Evolutionary conservation across 2,888 invertebrate species (phyloP), one percentile per base, ranked within the genome.

Genomic region (Athrips mouffetella): DNA sequence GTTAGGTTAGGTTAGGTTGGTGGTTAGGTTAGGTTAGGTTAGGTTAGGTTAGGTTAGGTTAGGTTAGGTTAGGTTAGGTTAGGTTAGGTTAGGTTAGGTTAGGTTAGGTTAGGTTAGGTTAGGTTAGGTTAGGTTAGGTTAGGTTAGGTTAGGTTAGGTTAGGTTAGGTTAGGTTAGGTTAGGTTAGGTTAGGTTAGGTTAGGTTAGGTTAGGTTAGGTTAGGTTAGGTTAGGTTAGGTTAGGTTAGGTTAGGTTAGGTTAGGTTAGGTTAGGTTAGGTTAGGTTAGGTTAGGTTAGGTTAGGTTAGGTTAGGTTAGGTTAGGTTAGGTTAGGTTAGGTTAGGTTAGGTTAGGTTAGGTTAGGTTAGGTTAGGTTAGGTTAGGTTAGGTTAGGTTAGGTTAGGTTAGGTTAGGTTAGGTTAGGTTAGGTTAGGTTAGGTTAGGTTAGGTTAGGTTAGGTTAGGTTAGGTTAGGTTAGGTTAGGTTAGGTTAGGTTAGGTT

Each of bases 71-170:
- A 51, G 53, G 55, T 54, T 54, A 54, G 55, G 55, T 58, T 56
- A 53, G 53, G 54, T 54, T 56, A 54, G 54, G 55, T 57, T 56
- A 55, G 54, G 54, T 55, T 51, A 52, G 57, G 54, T 55, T 52
- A 54, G 58, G 59, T 54, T 55, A 58, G 59, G 57, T 56, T 57
- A 55, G 55, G 58, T 55, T 57, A 57, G 57, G 53, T 54, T 55
- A 53, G 54, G 56, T 52, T 53, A 51, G 52, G 53, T 52, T 52
- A 53, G 54, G 55, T 52, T 51, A 52, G 53, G 55, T 49, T 52
- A 48, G 53, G 51, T 50, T 53, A 47, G 48, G 52, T 47, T 49
- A 37, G 48, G 54, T 49, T 55, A 52, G 51, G 55, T 52, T 54
- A 53, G 49, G 56, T 53, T 53, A 52, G 50, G 56, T 53, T 54